A percentile compares a stretch with the other conserved stretches of the same genome.
These are phyloP conservation scores for Paraescarpia echinospica DNA, from an alignment of 1,140 invertebrate species.

Conservation along the genomic window DNA sequence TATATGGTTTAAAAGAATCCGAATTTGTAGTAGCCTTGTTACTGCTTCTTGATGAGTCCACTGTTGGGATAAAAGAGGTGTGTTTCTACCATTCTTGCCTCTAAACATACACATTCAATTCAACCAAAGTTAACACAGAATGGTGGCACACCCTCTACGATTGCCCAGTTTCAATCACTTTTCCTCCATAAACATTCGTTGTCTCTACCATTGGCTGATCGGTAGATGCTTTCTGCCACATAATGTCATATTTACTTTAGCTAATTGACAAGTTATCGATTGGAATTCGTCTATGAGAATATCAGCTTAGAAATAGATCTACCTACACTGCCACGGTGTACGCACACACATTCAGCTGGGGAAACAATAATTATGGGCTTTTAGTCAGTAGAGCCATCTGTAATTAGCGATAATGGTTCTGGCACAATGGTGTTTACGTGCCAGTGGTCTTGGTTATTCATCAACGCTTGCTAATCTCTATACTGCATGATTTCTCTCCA, in stretches of 20 bases:
- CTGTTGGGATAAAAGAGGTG: no score
- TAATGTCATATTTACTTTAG: background rate
- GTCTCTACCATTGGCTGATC: background rate
- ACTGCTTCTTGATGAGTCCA: no score
- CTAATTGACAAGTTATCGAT: background rate
- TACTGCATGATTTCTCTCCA: background rate
- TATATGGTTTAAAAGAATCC: no score
- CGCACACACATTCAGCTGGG: background rate
- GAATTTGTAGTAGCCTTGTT: no score
- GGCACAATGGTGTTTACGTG: background rate
- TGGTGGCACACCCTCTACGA: no score
- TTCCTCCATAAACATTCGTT: background rate
- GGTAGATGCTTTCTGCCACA: background rate
- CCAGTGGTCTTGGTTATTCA: background rate
- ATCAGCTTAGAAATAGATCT: background rate
- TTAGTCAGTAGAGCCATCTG: background rate
- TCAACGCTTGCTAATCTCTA: background rate
- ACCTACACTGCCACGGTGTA: background rate
- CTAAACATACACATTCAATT: background rate
- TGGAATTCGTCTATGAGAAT: background rate
- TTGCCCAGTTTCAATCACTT: no score
- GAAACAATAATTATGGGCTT: conserved; percentile 1
- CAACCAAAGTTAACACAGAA: background rate
- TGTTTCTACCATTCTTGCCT: no score
- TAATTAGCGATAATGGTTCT: background rate